Base-by-base conservation (phyloP, 2,113 vertebrate genomes). In the Gavia stellata region DNA sequence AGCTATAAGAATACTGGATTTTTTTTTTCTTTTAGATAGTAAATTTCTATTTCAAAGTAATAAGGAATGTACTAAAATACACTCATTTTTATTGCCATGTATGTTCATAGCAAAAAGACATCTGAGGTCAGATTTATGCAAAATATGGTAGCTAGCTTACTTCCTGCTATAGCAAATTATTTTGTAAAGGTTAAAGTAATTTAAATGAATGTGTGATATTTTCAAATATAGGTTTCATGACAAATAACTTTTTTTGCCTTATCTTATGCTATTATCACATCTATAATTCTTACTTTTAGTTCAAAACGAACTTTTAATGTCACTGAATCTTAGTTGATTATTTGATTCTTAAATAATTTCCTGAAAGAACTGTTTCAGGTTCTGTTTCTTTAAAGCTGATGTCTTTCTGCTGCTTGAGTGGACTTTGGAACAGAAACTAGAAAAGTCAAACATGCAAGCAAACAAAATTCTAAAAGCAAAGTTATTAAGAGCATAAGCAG, bases 391-490 rank as follows among this genome's bases (percentile, higher is more conserved):
- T 89, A 56, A 88, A 73, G 17, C n/a, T 71, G 12, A 3, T 65
- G 7, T 53, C 3, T 66, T 44, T 29, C n/a, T 73, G 55, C 33
- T 93, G 23, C 53, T 85, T 70, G 28, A 75, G 33, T 93, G 93
- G 58, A 80, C 88, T 95, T 96, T 86, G 94, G 78, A 96, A 83
- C 67, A 78, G 75, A 83, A 87, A 55, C 62, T 78, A 33, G 63
- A 45, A 81, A 84, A 88, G 14, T 25, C 11, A 12, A 83, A 68
- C 40, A 53, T 40, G 17, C 31, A 75, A 82, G 42, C 71, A 92
- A 84, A 83, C 49, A 88, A 47, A 82, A 50, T 50, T 62, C 21
- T 80, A 38, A 85, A 91, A 71, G 15, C 36, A 47, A 73, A 81
- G 34, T 44, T 86, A 20, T 19, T 79, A 59, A 44, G 42, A 65